Evolutionary conservation across 1,140 invertebrate species (phyloP), one percentile per base, ranked within the genome.

Genomic region (Heliconius melpomene): DNA sequence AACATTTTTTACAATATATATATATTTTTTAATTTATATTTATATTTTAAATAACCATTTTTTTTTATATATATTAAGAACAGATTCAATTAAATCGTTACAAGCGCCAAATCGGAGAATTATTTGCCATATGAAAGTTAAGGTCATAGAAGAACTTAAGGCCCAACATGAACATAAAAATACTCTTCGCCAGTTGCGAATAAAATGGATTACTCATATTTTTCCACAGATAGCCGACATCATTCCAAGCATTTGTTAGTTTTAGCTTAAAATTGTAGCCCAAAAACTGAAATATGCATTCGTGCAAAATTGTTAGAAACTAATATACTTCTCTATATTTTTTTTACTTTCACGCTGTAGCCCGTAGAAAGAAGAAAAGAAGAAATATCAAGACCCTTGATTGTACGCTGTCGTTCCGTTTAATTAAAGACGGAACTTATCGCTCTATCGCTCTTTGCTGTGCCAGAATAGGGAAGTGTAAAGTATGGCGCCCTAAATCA

Each of bases 101-200:
- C 2, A 9, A 9, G 23, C 9, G n/a, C 5, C 23, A 60, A 26
- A 1, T 26, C 11, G 23, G 29, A 26, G 8, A 8, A 6, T 66
- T 66, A 2, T 66, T 26, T 29, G 26, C 23, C 13, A 66, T 66
- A 66, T 66, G 60, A 29, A 66, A 66, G 13, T 80, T 80, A 11
- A 92, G 16, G 75, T 93, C 91, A 23, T 81, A 29, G 72, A 91
- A 91, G n/a, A 91, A 72, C 80, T 91, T 93, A n/a, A 93, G 46
- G 0, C 90, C 89, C 9, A 91, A 18, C 6, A 79, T 73, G 66
- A 93, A 92, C 76, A 87, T 87, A 20, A 82, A 73, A n/a, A 90
- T 74, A 46, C 88, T 90, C 71, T 89, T 91, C 23, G 89, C 78
- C 16, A 92, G 72, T 13, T 88, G 84, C 85, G 85, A 88, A 57